Evolutionary conservation across 1,140 invertebrate genomes (phyloP), one percentile per base, ranked within the genome.

Genomic region (Rhysida immarginata): DNA sequence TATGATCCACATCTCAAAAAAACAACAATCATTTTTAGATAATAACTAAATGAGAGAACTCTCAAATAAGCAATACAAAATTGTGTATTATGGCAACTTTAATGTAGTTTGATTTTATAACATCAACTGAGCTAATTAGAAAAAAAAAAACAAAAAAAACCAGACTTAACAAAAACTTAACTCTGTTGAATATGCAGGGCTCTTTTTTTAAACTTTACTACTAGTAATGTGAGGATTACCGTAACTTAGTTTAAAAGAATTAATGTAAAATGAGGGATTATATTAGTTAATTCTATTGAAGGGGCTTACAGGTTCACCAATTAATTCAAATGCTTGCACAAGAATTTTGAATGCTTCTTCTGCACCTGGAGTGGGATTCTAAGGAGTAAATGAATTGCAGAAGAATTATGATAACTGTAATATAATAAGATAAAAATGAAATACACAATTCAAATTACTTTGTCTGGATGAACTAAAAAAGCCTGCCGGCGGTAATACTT

Each of bases 321-420:
- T 92, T 63, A 92, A 80, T 68, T 94, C 87, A 73, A 96, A 95
- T 24, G 91, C 90, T 68, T 91, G 85, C 59, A 90, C 87, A 59
- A 95, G 73, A 66, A 94, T 93, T 73, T 95, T 95, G 69, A 96
- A 96, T 25, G 90, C 90, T 73, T 96, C 91, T 68, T 95, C 91
- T 8, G 92, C 89, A 49, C 92, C 90, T 11, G 87, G 84, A 68
- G 91, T 86, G 65, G 83, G 85, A 73, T 95, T 95, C 74, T 51
- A 23, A 18, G 3, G 26, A 51, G 26, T 26, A 26, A 51, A 27
- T 26, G 26, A 25, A 51, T 18, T n/a, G n/a, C n/a, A n/a, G n/a
- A 46, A 46, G 23, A 46, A 46, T 20, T 20, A 46, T n/a, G n/a
- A n/a, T n/a, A n/a, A n/a, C n/a, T n/a, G n/a, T n/a, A 35, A 35